phyloP scores from a whole-genome alignment of 1,140 invertebrate genomes.

The Pseudomyrmex gracilis region DNA sequence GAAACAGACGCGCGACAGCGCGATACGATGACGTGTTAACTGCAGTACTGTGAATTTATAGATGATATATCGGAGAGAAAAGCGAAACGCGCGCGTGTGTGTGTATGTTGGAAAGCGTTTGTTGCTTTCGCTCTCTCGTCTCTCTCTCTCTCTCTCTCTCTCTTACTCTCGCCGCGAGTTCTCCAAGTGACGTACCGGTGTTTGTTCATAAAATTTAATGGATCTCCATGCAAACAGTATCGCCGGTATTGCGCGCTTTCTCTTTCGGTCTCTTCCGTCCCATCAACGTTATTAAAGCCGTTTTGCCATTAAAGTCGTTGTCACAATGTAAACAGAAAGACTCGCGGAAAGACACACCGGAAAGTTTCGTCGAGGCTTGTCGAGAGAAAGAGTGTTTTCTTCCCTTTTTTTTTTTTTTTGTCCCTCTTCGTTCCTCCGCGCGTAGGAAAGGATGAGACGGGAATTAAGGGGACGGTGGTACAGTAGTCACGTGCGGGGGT shows the following conservation, averaged over 20 bases:
- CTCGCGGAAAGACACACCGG: slow-evolving; percentile 38
- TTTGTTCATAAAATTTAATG: slow-evolving; percentile 62
- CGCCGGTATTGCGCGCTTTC: slow-evolving; percentile 1
- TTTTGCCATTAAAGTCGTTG: slow-evolving; percentile 34
- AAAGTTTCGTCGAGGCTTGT: slow-evolving; percentile 38
- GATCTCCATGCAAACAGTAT: slow-evolving; percentile 40
- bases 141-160: too few relatives aligned
- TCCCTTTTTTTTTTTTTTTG: background rate
- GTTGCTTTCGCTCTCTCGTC: slow-evolving; percentile 4
- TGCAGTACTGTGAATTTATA: slow-evolving; percentile 41
- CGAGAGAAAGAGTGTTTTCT: slow-evolving; percentile 27
- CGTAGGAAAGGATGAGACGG: slow-evolving; percentile 4
- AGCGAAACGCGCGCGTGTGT: background rate
- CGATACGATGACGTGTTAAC: slow-evolving; percentile 28
- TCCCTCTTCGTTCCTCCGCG: background rate
- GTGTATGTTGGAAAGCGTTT: background rate
- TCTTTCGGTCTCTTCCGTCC: background rate
- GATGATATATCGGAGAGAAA: slow-evolving; percentile 31
- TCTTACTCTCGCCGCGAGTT: background rate
- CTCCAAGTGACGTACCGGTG: slow-evolving; percentile 9
- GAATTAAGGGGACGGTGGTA: slow-evolving; percentile 6
- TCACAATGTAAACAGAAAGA: slow-evolving; percentile 34
- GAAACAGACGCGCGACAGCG: slow-evolving; percentile 4
- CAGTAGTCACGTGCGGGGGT: slow-evolving; percentile 75
- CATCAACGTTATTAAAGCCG: slow-evolving; percentile 64